Conservation (phyloP, 2,888 invertebrate genomes). For the Nomada fabriciana region DNA sequence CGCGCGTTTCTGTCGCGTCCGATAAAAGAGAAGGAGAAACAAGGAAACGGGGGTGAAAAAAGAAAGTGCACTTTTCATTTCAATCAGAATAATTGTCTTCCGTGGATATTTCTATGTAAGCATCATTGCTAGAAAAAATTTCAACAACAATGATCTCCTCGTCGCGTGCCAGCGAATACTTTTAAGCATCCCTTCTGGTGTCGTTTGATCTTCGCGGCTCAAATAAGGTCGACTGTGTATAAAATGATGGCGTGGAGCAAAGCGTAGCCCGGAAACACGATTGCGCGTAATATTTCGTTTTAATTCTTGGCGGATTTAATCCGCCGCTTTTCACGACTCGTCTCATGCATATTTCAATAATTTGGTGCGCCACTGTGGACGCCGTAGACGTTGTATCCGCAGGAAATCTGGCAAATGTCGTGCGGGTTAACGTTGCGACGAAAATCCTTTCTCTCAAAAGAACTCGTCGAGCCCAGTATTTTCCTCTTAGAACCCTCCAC, state of each 20-base stretch:
- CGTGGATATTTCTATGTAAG: conserved; percentile 34
- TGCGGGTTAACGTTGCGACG: conserved; percentile 27
- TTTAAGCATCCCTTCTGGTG: neutral
- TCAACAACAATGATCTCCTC: neutral
- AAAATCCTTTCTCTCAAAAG: neutral
- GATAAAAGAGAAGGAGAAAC: neutral
- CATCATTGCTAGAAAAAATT: conserved; percentile 3
- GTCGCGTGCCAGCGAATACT: neutral
- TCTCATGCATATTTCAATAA: conserved; percentile 62
- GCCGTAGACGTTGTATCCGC: conserved; percentile 26
- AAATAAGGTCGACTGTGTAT: conserved; percentile 31
- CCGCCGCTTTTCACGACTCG: conserved; percentile 46
- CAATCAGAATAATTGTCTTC: conserved; percentile 54
- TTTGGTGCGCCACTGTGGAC: conserved; percentile 35
- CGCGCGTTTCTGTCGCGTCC: conserved; percentile 43
- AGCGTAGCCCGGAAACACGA: conserved; percentile 37
- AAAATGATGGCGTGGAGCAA: conserved; percentile 30
- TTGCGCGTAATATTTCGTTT: conserved; percentile 50
- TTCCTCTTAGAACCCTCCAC: neutral
- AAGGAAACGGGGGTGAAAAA: neutral
- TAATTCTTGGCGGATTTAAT: conserved; percentile 54
- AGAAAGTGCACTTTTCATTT: conserved; percentile 36
- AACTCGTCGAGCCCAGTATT: neutral
- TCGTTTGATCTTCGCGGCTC: conserved; percentile 41
- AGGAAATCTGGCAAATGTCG: conserved; percentile 36